Percentiles rank a stretch among this genome's conserved stretches.
These are phyloP conservation scores for Orthosia incerta DNA, from an alignment of 2,888 invertebrate genomes.

Conservation along the genomic window DNA sequence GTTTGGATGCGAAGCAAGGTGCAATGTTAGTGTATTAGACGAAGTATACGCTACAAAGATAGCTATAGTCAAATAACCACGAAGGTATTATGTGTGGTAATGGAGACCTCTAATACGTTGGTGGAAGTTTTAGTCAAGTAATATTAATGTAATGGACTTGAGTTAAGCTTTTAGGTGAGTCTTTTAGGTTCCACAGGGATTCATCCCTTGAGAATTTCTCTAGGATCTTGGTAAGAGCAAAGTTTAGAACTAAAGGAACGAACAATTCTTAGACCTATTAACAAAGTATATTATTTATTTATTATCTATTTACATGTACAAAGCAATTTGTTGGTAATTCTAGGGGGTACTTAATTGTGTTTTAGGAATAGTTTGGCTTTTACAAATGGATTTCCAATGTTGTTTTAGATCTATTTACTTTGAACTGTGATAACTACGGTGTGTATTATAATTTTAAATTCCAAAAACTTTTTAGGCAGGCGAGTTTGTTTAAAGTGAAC, in stretches of 20 bases:
- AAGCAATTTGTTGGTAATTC: not conserved
- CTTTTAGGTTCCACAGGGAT: not conserved
- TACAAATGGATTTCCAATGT: too few relatives aligned
- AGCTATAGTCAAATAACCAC: not conserved
- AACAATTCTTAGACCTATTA: not conserved
- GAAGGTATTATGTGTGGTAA: not conserved
- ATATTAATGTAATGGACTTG: constrained; percentile 1
- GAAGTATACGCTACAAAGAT: constrained; percentile 9
- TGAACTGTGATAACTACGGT: too few relatives aligned
- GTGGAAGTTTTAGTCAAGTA: constrained; percentile 7
- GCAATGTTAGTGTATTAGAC: constrained; percentile 56
- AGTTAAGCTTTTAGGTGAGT: not conserved
- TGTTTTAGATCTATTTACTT: too few relatives aligned
- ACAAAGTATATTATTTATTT: not conserved
- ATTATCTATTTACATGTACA: too few relatives aligned
- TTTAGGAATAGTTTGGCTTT: not conserved
- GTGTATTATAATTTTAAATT: too few relatives aligned
- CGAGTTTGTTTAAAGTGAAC: not conserved
- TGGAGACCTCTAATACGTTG: not conserved
- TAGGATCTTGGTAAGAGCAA: constrained; percentile 4
- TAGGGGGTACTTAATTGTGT: too few relatives aligned
- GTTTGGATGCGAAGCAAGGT: constrained; percentile 57
- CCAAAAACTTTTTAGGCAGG: too few relatives aligned
- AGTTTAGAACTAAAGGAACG: not conserved
- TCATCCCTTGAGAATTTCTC: not conserved